Conservation (phyloP, 2,888 invertebrate species). For the Caenorhabditis sp. region DNA sequence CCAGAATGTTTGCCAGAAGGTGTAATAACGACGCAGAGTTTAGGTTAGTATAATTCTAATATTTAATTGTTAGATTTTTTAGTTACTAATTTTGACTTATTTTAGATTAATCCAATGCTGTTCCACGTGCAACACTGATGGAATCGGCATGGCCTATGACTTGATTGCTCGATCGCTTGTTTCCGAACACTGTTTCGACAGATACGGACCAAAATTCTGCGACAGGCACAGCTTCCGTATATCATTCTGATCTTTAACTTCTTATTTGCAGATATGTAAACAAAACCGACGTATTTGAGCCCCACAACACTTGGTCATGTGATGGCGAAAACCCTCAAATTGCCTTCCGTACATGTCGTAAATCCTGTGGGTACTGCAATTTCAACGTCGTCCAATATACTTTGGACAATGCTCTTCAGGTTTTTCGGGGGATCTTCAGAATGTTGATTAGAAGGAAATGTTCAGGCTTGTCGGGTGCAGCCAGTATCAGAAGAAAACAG, state of each 20-base stretch:
- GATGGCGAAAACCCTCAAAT: constrained; percentile 77
- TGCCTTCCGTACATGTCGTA: constrained; percentile 76
- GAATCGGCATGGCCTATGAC: constrained; percentile 74
- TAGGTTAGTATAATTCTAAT: no score
- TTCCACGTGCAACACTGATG: constrained; percentile 72
- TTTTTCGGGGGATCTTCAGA: constrained; percentile 30
- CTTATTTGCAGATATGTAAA: constrained; percentile 72
- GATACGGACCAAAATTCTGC: constrained; percentile 75
- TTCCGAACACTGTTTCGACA: constrained; percentile 75
- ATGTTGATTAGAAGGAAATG: neutral
- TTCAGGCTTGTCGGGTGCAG: constrained; percentile 53
- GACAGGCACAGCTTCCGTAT: constrained; percentile 50
- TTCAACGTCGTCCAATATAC: constrained; percentile 75
- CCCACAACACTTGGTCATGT: constrained; percentile 73
- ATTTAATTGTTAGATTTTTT: no score
- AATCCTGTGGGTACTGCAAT: constrained; percentile 77
- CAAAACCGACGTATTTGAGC: constrained; percentile 76
- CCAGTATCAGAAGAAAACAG: constrained; percentile 35
- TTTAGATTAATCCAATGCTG: constrained; percentile 75
- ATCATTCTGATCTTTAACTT: neutral
- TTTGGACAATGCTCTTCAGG: constrained; percentile 73
- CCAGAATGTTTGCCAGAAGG: constrained; percentile 67
- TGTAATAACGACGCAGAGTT: constrained; percentile 77
- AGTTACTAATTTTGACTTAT: neutral
- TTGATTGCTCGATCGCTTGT: constrained; percentile 75